These are phyloP conservation scores for Saturnia japonica DNA, from an alignment of 2,888 invertebrate species.

Conservation along the genomic window DNA sequence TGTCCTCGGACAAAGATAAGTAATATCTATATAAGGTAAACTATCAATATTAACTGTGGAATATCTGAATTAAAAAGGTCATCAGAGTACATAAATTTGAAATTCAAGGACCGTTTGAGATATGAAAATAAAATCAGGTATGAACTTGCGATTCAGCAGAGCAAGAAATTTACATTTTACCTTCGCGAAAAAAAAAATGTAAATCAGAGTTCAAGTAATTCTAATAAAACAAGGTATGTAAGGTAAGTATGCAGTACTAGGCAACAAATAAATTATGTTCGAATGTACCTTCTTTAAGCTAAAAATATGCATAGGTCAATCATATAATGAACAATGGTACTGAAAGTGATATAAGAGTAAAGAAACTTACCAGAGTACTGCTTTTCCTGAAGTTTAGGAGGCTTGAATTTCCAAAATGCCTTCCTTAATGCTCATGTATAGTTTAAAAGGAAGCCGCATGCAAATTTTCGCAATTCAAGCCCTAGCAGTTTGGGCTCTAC, in stretches of 20 bases:
- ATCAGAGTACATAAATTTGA: slow-evolving; percentile 51
- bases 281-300: neutral
- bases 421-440: too few species aligned
- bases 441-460: too few species aligned
- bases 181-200: slow-evolving; percentile 57
- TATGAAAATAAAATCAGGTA: slow-evolving; percentile 69
- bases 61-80: slow-evolving; percentile 35
- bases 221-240: slow-evolving; percentile 30
- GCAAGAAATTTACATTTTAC: slow-evolving; percentile 64
- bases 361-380: too few species aligned
- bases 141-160: slow-evolving; percentile 63
- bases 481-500: too few species aligned
- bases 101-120: slow-evolving; percentile 54
- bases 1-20: neutral
- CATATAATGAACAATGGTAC: neutral
- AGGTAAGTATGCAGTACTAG: too few species aligned
- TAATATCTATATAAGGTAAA: neutral
- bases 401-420: too few species aligned
- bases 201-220: slow-evolving; percentile 54
- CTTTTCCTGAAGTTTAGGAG: too few species aligned
- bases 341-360: too few species aligned
- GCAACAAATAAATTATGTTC: neutral
- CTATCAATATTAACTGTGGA: neutral
- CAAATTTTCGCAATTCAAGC: too few species aligned
- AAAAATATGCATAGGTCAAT: neutral